Evolutionary conservation across 2,888 invertebrate species (phyloP), one percentile per base, ranked within the genome.

Genomic region (Cheilosia vulpina): DNA sequence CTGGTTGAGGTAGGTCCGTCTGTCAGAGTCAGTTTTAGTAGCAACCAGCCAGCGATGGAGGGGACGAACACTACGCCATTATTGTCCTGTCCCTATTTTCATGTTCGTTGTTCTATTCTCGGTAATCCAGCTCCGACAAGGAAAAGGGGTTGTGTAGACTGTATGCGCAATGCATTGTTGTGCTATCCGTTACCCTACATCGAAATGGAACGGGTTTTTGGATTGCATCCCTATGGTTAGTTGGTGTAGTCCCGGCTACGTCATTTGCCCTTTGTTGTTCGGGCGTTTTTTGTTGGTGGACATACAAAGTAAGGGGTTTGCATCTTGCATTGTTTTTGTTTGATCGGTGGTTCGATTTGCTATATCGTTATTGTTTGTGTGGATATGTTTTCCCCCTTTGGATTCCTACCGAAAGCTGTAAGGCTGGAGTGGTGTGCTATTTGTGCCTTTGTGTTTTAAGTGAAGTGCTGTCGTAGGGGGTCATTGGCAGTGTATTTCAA

Each of bases 1-100:
- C 57, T 45, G 47, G 65, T 84, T 84, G 79, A 84, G 84, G 79
- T 84, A 84, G 84, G 84, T 75, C 69, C 53, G 79, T 55, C 53
- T 63, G 45, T 57, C 21, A 34, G 34, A 34, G 41, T 47, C 21
- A 47, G 53, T 52, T 27, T 27, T 27, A 19, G 53, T 45, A 21
- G 17, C 52, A 58, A 21, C 27, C 34, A 58, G 47, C 31, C 50
- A 41, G 38, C 31, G 3, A 66, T 27, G 60, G 47, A 60, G 75
- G 58, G 65, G 58, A 62, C 9, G 45, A 27, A 43, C n/a, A 38
- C 57, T 66, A 55, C 58, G 50, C 47, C 60, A 71, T 72, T 73
- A 45, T 78, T 73, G 53, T 77, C 41, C 38, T 72, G 77, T 66
- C 75, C 69, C 79, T 84, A 84, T 75, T 84, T 78, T 55, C 38